Conservation (phyloP, 2,797 vertebrate genomes). For the Paratrypauchen microcephalus region DNA sequence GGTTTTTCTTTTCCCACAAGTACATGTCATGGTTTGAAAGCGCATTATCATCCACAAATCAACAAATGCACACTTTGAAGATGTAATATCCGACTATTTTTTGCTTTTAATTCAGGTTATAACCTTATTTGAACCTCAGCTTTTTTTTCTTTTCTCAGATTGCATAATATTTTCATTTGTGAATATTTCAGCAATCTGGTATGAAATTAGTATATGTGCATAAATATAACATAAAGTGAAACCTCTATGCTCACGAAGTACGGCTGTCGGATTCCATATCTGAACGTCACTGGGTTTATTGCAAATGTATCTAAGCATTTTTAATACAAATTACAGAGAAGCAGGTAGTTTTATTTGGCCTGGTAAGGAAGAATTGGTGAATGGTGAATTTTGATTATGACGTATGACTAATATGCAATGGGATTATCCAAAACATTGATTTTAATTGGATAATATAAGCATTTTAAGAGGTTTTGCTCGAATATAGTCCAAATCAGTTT, state of each 20-base stretch:
- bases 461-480: neutral
- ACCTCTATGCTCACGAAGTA: neutral
- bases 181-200: conserved; percentile 3
- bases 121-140: conserved; percentile 41
- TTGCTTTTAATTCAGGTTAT: conserved; percentile 24
- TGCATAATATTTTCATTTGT: conserved; percentile 2
- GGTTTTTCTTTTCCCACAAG: neutral
- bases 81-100: neutral
- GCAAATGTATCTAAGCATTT: conserved; percentile 3
- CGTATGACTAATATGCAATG: neutral
- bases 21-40: conserved; percentile 14
- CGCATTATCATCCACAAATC: conserved; percentile 53
- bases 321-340: neutral
- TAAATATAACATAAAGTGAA: conserved; percentile 5
- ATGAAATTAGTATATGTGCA: neutral
- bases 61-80: conserved; percentile 26
- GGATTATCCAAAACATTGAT: conserved; percentile 1
- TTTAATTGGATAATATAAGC: neutral
- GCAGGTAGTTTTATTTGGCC: neutral
- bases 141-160: conserved; percentile 5
- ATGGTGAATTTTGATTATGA: neutral
- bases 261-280: neutral
- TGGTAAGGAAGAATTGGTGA: neutral
- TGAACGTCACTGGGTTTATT: neutral
- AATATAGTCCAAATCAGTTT: neutral